Conservation (phyloP, 2,888 invertebrate species). For the Tanaodytes sp. region DNA sequence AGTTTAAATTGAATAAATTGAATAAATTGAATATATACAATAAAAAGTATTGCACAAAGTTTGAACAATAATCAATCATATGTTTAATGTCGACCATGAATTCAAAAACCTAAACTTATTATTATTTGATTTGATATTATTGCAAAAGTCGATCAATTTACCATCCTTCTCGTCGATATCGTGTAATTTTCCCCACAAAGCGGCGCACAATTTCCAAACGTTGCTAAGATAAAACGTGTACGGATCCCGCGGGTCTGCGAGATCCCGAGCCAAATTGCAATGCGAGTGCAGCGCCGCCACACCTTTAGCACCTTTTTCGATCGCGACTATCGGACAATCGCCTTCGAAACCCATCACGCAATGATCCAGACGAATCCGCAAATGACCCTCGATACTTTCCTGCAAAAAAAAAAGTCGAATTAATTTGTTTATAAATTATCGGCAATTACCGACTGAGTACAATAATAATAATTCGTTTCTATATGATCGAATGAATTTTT, state of each 20-base stretch:
- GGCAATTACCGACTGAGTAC: too few species aligned
- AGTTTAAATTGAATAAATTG: neutral
- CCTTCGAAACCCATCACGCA: constrained; percentile 74
- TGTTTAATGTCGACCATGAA: too few species aligned
- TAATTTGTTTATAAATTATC: too few species aligned
- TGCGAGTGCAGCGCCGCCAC: constrained; percentile 76
- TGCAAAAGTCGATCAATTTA: too few species aligned
- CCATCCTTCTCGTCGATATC: constrained; percentile 75
- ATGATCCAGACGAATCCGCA: constrained; percentile 79
- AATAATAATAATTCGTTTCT: too few species aligned
- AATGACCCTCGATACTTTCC: constrained; percentile 78
- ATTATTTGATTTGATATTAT: too few species aligned
- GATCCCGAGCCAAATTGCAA: constrained; percentile 73
- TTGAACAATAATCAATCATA: too few species aligned
- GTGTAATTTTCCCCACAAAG: constrained; percentile 88
- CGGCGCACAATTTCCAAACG: constrained; percentile 76
- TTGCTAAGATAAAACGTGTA: constrained; percentile 70
- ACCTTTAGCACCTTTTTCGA: constrained; percentile 66
- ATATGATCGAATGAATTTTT: too few species aligned
- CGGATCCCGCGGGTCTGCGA: constrained; percentile 63
- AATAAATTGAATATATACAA: too few species aligned
- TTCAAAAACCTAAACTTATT: too few species aligned
- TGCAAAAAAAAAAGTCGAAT: too few species aligned
- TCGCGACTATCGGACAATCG: constrained; percentile 73
- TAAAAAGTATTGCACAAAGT: neutral